These are phyloP conservation scores for Pristionchus arcanus DNA, from an alignment of 2,888 invertebrate species.

Conservation along the genomic window DNA sequence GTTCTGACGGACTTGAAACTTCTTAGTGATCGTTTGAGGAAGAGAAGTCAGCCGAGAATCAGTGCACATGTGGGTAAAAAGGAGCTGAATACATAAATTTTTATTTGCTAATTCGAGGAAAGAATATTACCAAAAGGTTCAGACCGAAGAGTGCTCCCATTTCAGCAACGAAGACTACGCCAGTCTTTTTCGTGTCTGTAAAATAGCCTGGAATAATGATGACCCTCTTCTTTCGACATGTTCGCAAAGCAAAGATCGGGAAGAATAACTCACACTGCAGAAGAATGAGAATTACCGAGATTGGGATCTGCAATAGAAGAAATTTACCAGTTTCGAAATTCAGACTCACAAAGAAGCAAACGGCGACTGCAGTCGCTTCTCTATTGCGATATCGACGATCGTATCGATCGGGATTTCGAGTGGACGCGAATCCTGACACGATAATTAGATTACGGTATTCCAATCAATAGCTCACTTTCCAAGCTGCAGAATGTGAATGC, in stretches of 20 bases:
- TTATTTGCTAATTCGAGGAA: background rate
- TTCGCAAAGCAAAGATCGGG: too few relatives aligned
- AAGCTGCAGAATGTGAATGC: conserved; percentile 29
- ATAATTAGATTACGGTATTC: background rate
- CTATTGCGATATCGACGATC: background rate
- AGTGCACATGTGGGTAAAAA: background rate
- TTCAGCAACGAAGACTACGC: background rate
- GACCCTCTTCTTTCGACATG: background rate
- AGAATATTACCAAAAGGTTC: background rate
- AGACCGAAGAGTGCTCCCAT: background rate
- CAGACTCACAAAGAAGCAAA: background rate
- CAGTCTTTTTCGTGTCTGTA: background rate
- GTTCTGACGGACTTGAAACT: conserved; percentile 41
- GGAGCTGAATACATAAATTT: background rate
- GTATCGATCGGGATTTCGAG: conserved; percentile 36
- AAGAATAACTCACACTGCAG: background rate
- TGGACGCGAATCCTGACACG: conserved; percentile 17
- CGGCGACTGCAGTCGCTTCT: background rate
- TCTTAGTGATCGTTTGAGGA: background rate
- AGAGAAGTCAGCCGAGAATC: background rate
- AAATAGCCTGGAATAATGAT: background rate
- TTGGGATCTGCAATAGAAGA: background rate
- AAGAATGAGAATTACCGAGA: background rate
- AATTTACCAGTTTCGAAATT: background rate
- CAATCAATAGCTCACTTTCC: background rate